phyloP scores from a whole-genome alignment of 1,140 invertebrate genomes.

The Tetraneura akinire region DNA sequence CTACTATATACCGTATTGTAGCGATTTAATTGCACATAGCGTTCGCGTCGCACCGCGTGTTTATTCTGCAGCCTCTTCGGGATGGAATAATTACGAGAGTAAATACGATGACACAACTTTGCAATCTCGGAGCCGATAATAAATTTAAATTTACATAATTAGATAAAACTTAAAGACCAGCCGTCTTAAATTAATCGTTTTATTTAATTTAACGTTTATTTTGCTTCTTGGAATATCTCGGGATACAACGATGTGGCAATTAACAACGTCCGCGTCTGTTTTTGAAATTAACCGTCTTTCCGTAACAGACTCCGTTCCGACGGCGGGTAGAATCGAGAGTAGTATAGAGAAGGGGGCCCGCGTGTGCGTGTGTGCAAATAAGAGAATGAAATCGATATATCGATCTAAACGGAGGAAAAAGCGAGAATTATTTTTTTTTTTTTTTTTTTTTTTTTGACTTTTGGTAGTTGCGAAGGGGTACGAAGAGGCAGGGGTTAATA shows the following conservation, averaged over 20 bases:
- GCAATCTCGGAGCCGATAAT: slow-evolving; percentile 24
- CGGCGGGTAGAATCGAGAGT: neutral
- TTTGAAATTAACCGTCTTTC: slow-evolving; percentile 40
- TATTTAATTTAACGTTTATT: slow-evolving; percentile 41
- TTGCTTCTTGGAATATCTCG: slow-evolving; percentile 12
- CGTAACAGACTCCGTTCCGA: slow-evolving; percentile 7
- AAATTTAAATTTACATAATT: slow-evolving; percentile 47
- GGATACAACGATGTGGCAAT: slow-evolving; percentile 29
- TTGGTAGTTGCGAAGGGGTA: neutral
- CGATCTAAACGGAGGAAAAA: too few species aligned
- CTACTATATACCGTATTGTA: too few species aligned
- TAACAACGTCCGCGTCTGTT: slow-evolving; percentile 19
- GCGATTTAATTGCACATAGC: neutral
- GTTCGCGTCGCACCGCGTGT: neutral
- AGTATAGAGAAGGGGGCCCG: neutral
- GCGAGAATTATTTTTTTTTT: too few species aligned
- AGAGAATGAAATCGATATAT: too few species aligned
- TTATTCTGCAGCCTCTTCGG: neutral
- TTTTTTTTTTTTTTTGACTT: neutral
- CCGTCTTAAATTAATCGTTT: slow-evolving; percentile 45
- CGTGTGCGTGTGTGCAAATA: neutral
- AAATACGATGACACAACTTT: slow-evolving; percentile 9
- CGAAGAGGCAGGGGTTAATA: too few species aligned
- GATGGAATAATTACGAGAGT: neutral
- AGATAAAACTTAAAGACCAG: slow-evolving; percentile 44